Base-by-base conservation (phyloP, 2,797 vertebrate species). In the Pseudochaenichthys georgianus region DNA sequence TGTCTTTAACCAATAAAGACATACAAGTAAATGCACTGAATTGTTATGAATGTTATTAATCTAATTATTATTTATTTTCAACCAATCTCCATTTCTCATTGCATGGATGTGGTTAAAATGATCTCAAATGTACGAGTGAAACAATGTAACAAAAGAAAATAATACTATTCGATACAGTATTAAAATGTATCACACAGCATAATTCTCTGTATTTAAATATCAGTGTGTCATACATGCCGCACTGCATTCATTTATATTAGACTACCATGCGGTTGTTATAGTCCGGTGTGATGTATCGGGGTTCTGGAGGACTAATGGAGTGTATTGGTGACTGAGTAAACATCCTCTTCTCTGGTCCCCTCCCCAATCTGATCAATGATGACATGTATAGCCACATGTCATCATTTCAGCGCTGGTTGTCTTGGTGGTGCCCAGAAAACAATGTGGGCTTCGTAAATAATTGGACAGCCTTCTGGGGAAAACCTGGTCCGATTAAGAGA, bases 281-380 rank as follows among this genome's bases (percentile, higher is more conserved):
- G 84, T 87, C 76, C 79, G 60, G 64, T 72, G 73, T 90, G 87
- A 91, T 88, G 76, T 73, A 91, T 91, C 53, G 46, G 65, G 79
- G 70, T 80, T 87, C 85, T 71, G 78, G 68, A 71, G 85, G 78
- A 92, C 87, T 89, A 90, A 93, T 91, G 55, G 77, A 84, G 83
- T 83, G 79, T 83, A 81, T 70, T 53, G 87, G 82, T 70, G 45
- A 83, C 80, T 77, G 89, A 88, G 88, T 90, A 88, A 92, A 90
- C 86, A 89, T 89, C 21, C 21, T 21, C 1, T 21, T 21, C 21
- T 21, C 21, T 21, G 21, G 21, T 21, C 21, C 21, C 21, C 21
- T 21, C 21, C 2, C 21, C 21, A 21, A 21, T 21, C 21, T 21
- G 21, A 21, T 21, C 21, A 21, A 21, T 21, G 2, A 21, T 21